A percentile compares a stretch with the other conserved stretches of the same genome.
Conservation (phyloP, 1,140 invertebrate species). For the Magallana ariakensis region DNA sequence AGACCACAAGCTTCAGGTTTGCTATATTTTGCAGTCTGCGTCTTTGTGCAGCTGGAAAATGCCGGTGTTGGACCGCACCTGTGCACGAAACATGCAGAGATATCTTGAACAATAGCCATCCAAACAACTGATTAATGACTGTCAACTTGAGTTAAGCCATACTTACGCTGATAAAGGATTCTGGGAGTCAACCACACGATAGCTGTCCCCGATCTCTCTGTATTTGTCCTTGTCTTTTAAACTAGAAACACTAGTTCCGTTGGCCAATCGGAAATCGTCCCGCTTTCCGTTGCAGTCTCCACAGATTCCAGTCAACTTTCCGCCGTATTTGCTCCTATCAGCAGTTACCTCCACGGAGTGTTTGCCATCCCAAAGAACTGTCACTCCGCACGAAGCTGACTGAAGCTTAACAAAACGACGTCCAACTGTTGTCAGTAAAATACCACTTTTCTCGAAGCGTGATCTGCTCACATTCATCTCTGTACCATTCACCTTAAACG, state of each 20-base stretch:
- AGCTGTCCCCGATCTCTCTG: slow-evolving; percentile 63
- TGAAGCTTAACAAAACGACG: slow-evolving; percentile 86
- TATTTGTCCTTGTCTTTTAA: slow-evolving; percentile 41
- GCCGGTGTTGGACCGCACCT: background rate
- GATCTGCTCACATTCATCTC: background rate
- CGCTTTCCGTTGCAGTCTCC: slow-evolving; percentile 33
- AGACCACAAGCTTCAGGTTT: background rate
- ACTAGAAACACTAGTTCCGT: slow-evolving; percentile 56
- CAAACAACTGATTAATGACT: background rate
- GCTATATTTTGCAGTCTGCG: background rate
- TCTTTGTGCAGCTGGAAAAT: background rate
- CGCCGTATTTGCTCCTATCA: slow-evolving; percentile 9
- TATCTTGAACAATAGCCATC: too few species aligned
- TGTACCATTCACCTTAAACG: background rate
- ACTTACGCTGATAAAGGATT: slow-evolving; percentile 5
- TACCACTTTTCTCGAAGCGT: background rate
- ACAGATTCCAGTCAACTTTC: slow-evolving; percentile 36
- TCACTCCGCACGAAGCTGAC: slow-evolving; percentile 29
- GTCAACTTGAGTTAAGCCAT: background rate
- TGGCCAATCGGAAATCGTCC: slow-evolving; percentile 42
- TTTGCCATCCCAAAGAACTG: slow-evolving; percentile 43
- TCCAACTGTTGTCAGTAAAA: slow-evolving; percentile 80
- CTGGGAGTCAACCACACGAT: slow-evolving; percentile 16
- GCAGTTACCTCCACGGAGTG: slow-evolving; percentile 35
- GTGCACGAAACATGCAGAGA: too few species aligned